phyloP scores from a whole-genome alignment of 2,888 invertebrate genomes.

The Drosophila emarginata region DNA sequence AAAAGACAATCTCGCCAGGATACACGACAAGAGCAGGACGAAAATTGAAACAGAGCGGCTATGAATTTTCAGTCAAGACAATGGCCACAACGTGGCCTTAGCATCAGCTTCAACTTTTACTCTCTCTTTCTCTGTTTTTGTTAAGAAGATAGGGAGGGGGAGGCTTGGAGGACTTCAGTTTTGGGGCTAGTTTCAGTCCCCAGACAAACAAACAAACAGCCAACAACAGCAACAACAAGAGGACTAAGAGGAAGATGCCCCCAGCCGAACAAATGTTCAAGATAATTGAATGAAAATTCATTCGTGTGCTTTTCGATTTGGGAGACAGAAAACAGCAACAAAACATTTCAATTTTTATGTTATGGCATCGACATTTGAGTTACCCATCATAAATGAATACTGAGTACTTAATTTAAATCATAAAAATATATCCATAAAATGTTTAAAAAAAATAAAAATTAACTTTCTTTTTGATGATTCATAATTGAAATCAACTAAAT shows the following conservation, averaged over 20 bases:
- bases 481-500: no score
- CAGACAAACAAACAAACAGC: conserved; percentile 59
- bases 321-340: conserved; percentile 33
- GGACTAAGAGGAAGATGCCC: not conserved
- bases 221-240: conserved; percentile 26
- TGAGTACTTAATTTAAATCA: no score
- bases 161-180: conserved; percentile 11
- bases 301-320: conserved; percentile 75
- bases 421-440: not conserved
- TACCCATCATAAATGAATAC: no score
- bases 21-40: conserved; percentile 46
- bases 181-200: conserved; percentile 73
- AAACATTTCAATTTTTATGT: conserved; percentile 29
- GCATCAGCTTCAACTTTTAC: conserved; percentile 2
- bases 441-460: no score
- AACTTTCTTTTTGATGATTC: no score
- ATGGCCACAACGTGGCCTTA: conserved; percentile 56
- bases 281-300: conserved; percentile 77
- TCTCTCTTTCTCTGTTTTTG: not conserved
- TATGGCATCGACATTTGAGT: not conserved
- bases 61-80: conserved; percentile 74
- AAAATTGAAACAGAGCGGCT: conserved; percentile 74
- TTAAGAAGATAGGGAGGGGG: conserved; percentile 19
- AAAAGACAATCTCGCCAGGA: conserved; percentile 4
- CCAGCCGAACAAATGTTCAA: conserved; percentile 59